Conservation (phyloP, 2,797 vertebrate species). For the Xyrichtys novacula region DNA sequence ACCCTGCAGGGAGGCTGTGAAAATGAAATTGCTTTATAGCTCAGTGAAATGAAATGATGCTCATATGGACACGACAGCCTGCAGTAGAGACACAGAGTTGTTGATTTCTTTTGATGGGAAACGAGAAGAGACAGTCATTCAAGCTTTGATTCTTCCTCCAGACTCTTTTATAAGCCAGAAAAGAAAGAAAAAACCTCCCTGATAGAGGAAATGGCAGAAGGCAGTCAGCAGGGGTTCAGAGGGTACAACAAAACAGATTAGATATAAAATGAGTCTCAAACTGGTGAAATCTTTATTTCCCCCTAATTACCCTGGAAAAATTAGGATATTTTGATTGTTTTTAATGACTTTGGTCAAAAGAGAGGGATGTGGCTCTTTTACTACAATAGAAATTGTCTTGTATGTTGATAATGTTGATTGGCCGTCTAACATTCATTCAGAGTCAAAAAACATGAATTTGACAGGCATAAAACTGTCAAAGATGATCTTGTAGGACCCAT, state of each 20-base stretch:
- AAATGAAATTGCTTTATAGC: constrained; percentile 6
- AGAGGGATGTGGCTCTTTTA: neutral
- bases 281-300: constrained; percentile 6
- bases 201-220: neutral
- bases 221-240: constrained; percentile 9
- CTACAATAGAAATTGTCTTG: neutral
- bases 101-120: neutral
- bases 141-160: neutral
- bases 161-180: neutral
- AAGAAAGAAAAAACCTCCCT: neutral
- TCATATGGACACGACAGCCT: constrained; percentile 1
- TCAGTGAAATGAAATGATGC: constrained; percentile 17
- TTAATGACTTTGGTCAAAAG: neutral
- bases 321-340: no score
- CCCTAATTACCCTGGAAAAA: no score
- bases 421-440: no score
- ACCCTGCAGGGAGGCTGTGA: constrained; percentile 8
- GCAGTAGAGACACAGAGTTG: neutral
- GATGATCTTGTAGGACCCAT: no score
- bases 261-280: neutral
- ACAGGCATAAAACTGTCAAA: no score
- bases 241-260: neutral
- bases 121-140: neutral
- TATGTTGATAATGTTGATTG: neutral
- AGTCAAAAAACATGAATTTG: no score